Evolutionary conservation across 2,797 vertebrate genomes (phyloP), one percentile per base, ranked within the genome.

Genomic region (Notolabrus celidotus): DNA sequence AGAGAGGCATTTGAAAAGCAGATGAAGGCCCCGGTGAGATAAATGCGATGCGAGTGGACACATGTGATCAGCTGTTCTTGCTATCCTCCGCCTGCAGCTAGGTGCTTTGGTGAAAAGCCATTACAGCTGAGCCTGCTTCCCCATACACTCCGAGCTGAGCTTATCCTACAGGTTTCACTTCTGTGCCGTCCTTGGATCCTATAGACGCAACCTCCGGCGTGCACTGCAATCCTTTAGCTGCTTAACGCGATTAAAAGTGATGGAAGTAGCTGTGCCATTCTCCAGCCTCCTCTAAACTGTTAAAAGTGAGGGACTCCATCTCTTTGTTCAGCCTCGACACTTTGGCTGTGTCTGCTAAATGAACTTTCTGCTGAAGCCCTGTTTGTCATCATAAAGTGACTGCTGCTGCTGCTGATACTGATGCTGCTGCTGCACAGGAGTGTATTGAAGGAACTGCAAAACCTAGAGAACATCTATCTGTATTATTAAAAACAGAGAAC

Each of bases 151-250:
- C 17, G 9, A 69, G 69, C 54, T 22, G 19, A 72, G 67, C 57
- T 86, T 39, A 86, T 79, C 64, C 67, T 73, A 53, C 33, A 77
- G 41, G 65, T 72, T 83, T 60, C 42, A 65, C 43, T 51, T 58
- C 54, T 46, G 15, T 39, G 41, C 12, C 59, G 34, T 12, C 49
- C n/a, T 64, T 23, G 67, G 67, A 78, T 80, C 55, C 68, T 70
- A 84, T 62, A 71, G 39, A 58, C 5, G 0, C 33, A 34, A 57
- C 34, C 79, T 72, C 67, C 71, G 85, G 50, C 52, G 52, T 77
- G 61, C 69, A 70, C 23, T 45, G 68, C 76, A 65, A 54, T 70
- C 61, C 57, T 29, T 49, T 55, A 34, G 60, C 47, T 57, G 41
- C 58, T 38, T 66, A 76, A 74, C 27, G 46, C 1, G 56, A 85